Base-by-base conservation (phyloP, 2,888 invertebrate genomes). In the Steinernema hermaphroditum region DNA sequence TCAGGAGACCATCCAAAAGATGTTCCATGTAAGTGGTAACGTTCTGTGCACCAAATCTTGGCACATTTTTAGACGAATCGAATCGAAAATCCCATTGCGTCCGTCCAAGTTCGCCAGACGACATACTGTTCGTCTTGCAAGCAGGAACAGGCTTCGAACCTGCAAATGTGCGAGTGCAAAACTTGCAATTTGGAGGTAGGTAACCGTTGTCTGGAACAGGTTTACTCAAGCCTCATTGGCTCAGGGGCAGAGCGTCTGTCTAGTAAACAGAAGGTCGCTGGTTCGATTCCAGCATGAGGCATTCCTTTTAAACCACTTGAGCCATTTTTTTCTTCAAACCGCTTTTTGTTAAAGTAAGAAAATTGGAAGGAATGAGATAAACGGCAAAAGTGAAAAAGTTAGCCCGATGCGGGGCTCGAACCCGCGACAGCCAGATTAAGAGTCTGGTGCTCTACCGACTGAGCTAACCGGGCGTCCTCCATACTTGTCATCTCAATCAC, bases 371-470 rank as follows among this genome's bases (percentile, higher is more conserved):
- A n/a, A n/a, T n/a, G n/a, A n/a, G n/a, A n/a, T n/a, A n/a, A n/a
- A n/a, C n/a, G n/a, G n/a, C n/a, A n/a, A n/a, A n/a, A n/a, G n/a
- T n/a, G n/a, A 37, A 37, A 37, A 37, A 12, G 37, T 75, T 75
- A 80, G 80, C 80, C 80, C 80, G 81, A 81, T 81, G 81, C 81
- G 80, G 80, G 80, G 80, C 80, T 80, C 81, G 80, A 80, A 80
- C 80, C 80, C 80, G 81, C 80, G 80, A 37, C 4, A 37, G 37
- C 12, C 37, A 37, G 37, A 37, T 12, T 8, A 12, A 37, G 81
- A 83, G 81, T 83, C 81, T 81, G 81, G 81, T 81, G 81, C 81
- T 81, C 83, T 81, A 81, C 81, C 81, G 81, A 81, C 81, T 81
- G 81, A 81, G 6, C 12, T 12, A 8, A 8, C 37, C 37, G 6